Base-by-base conservation (phyloP, 2,888 invertebrate genomes). In the Brenthis ino region DNA sequence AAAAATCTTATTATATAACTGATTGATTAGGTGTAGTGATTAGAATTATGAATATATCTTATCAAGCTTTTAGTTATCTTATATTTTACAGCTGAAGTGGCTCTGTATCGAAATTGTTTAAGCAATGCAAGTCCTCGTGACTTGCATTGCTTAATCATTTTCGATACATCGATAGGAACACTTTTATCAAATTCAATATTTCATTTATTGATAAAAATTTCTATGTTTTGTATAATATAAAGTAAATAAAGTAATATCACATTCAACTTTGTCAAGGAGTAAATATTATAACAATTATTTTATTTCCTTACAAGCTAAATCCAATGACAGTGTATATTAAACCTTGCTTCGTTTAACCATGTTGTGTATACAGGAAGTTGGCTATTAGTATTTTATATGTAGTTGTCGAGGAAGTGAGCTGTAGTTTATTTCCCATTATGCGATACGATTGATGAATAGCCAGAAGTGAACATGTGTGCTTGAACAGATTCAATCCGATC, bases 401-500 rank as follows among this genome's bases (percentile, higher is more conserved):
- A 77, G 75, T 76, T 79, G 72, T 73, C 75, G 81, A 87, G 88
- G 87, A 87, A 87, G 85, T 87, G 82, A 82, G 80, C 65, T 69
- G 86, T 86, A 87, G 84, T 83, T 85, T 85, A 85, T 85, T 84
- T 82, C 86, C 87, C 77, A 87, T 89, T 86, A 87, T 82, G 76
- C 81, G 83, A 85, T 88, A 83, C 89, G 85, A 88, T 88, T 88
- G 89, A 89, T 89, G 89, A 91, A 91, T 90, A 81, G 85, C 78
- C 84, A 86, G 80, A 84, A 81, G 84, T 76, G 88, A 87, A 80
- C 82, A 70, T 86, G 68, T 75, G 68, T 68, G 71, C 70, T 73
- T 68, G 69, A 74, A 68, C 68, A 72, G 72, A 71, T 71, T 74
- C 69, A 75, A 74, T 75, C 65, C 53, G 68, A 69, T 72, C 73